Evolutionary conservation across 2,888 invertebrate species (phyloP), one percentile per base, ranked within the genome.

Genomic region (Calliphora vomitoria): DNA sequence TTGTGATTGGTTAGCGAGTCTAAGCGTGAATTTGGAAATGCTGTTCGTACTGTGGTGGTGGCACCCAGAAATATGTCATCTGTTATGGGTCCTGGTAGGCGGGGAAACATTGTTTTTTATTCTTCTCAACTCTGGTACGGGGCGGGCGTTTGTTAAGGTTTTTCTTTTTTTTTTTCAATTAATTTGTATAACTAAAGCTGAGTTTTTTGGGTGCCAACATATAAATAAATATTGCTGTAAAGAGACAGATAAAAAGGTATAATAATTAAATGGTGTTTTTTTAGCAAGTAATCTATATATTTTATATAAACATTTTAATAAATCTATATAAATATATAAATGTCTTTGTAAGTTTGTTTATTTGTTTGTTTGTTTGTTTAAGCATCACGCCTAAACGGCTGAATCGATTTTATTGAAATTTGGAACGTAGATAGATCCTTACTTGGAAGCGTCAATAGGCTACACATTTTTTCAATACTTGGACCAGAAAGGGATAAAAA

Each of bases 21-120:
- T 82, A 93, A 91, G 55, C 93, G 91, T 68, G 93, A 93, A 85
- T 93, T 93, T 88, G 93, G 93, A 89, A 93, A 93, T 72, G 90
- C 93, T 83, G 93, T 91, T 87, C 93, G 92, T 90, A 93, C 88
- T 82, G 93, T 93, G 60, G 93, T 93, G 64, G 92, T 90, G 89
- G 91, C 91, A 90, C 89, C 89, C 89, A 91, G 90, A 91, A 92
- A 93, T 87, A 91, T 90, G 88, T 91, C 89, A 85, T 85, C 87
- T 88, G 90, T 91, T 91, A 91, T 90, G 79, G 91, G 90, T 88
- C 90, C 92, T 90, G 93, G 91, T 91, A 91, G 90, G 89, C 93
- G 91, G 90, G 92, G 90, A 92, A 93, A 93, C 94, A 93, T 94
- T 83, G 76, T 83, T 69, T 82, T 72, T 79, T 53, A 90, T 91